Conservation (phyloP, 2,888 invertebrate species). For the Sinodicranocentrus sp. region DNA sequence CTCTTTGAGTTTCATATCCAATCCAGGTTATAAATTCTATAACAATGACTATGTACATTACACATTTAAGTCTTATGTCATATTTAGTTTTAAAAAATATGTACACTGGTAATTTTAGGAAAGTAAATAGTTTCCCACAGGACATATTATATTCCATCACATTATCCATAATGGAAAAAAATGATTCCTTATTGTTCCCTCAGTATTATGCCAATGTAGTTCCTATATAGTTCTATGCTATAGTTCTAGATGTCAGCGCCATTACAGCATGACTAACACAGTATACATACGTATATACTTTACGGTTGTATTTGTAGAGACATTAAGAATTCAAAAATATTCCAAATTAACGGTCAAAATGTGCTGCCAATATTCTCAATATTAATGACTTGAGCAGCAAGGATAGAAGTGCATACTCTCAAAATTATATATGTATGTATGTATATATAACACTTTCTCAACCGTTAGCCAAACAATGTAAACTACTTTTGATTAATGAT, state of each 20-base stretch:
- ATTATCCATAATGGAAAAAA: neutral
- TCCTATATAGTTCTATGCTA: neutral
- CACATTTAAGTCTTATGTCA: too few species aligned
- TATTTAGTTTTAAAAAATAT: too few species aligned
- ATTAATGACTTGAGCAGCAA: slow-evolving; percentile 21
- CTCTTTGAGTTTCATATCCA: too few species aligned
- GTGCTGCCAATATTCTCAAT: slow-evolving; percentile 35
- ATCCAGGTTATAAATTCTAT: too few species aligned
- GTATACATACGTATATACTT: slow-evolving; percentile 25
- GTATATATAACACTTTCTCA: neutral
- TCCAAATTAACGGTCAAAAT: slow-evolving; percentile 34
- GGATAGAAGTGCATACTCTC: neutral
- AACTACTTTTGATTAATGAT: slow-evolving; percentile 61
- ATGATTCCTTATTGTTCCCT: neutral
- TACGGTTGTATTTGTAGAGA: neutral
- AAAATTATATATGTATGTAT: too few species aligned
- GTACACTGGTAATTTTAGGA: too few species aligned
- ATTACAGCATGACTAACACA: slow-evolving; percentile 44
- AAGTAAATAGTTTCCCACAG: too few species aligned
- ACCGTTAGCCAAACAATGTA: slow-evolving; percentile 35
- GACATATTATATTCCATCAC: too few species aligned
- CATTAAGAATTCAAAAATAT: neutral
- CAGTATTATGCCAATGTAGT: neutral
- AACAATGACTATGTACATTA: too few species aligned
- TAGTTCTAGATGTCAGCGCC: slow-evolving; percentile 30